A percentile compares a stretch with the other conserved stretches of the same genome.
These are phyloP conservation scores for Patella vulgata DNA, from an alignment of 1,140 invertebrate species.

Conservation along the genomic window DNA sequence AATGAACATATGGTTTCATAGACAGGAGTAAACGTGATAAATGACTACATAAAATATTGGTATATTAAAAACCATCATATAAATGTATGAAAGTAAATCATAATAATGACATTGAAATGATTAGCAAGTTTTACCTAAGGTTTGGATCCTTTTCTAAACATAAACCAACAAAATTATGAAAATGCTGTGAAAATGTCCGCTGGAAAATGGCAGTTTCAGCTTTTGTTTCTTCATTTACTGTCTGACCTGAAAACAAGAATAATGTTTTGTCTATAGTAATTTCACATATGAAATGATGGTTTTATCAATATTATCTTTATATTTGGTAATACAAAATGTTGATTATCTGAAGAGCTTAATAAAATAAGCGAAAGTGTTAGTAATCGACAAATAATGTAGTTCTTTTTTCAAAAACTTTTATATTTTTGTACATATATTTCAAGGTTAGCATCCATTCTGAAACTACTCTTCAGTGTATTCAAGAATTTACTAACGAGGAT, in stretches of 20 bases:
- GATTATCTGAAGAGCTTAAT: too few relatives aligned
- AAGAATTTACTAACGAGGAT: background rate
- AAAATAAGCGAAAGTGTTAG: too few relatives aligned
- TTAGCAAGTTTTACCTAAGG: too few relatives aligned
- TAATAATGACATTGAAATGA: too few relatives aligned
- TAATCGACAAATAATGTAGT: too few relatives aligned
- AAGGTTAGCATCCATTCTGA: background rate
- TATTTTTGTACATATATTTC: background rate
- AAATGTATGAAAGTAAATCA: too few relatives aligned
- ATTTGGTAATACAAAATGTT: background rate
- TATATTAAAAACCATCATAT: too few relatives aligned
- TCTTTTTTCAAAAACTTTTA: too few relatives aligned
- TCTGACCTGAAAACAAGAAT: conserved; percentile 19
- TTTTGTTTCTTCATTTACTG: conserved; percentile 57
- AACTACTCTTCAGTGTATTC: background rate
- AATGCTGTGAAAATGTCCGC: conserved; percentile 77
- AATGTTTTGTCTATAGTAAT: conserved; percentile 8
- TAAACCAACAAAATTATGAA: conserved; percentile 80
- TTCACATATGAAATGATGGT: conserved; percentile 4
- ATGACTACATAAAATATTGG: too few relatives aligned
- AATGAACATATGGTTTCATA: too few relatives aligned
- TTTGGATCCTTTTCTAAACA: conserved; percentile 73
- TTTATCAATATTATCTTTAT: background rate
- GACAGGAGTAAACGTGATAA: too few relatives aligned
- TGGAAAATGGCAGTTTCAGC: conserved; percentile 57